Base-by-base conservation (phyloP, 2,113 vertebrate species). In the Callocephalon fimbriatum region DNA sequence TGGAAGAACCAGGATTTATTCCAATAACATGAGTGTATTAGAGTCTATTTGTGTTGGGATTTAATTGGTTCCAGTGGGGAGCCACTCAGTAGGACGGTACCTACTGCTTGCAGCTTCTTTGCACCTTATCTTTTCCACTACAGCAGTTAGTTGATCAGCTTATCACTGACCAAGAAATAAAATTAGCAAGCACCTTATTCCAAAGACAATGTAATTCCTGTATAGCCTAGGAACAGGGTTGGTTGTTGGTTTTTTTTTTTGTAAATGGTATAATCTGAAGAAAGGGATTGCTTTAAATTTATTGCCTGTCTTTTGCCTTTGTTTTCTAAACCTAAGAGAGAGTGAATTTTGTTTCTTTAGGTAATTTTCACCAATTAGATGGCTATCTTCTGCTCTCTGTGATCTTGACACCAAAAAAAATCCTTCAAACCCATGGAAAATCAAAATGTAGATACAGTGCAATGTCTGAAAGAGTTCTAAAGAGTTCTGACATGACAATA, bases 291-390 rank as follows among this genome's bases (percentile, higher is more conserved):
- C 23, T 86, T 88, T 80, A 65, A 74, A 72, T 82, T 58, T 90
- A 88, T 7, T 74, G 8, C 31, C 2, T 62, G 38, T 77, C 9
- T 67, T 92, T 77, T 83, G 6, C 11, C 6, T 88, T 62, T 89
- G 2, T 87, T 75, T 92, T 40, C 59, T 80, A 88, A 94, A 75
- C 54, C 35, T 93, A 95, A 85, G 21, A 85, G 56, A 90, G 29
- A 42, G 37, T 81, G n/a, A 95, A 93, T 38, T 90, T 83, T 94
- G 50, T 95, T 97, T 96, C 87, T 95, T 95, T 86, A 94, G 77
- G 58, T 94, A 97, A 95, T 94, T 98, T 95, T 96, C 45, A 79
- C 22, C 44, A 15, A 94, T 73, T 40, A 93, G 42, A 86, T 94
- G 59, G 7, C 26, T 73, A 44, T 89, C 20, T 37, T 96, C 42